Conservation (phyloP, 2,888 invertebrate species). For the Trichogramma dendrolimi region DNA sequence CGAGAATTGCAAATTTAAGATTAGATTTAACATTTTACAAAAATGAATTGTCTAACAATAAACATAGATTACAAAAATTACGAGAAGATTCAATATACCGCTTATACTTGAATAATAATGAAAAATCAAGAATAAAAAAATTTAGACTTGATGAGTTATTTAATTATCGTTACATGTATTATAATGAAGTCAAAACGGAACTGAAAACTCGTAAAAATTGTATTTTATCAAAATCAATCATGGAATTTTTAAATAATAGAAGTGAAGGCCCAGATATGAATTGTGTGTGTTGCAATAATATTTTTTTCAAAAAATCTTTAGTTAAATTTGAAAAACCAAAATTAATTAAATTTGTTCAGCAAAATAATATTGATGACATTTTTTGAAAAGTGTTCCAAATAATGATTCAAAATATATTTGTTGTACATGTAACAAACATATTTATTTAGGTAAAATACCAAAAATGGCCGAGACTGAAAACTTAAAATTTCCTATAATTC, state of each 20-base stretch:
- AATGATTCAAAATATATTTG: conserved; percentile 9
- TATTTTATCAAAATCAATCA: too few relatives aligned
- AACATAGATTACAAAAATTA: too few relatives aligned
- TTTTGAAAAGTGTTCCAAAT: conserved; percentile 8
- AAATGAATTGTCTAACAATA: too few relatives aligned
- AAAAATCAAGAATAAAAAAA: too few relatives aligned
- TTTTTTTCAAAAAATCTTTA: conserved; percentile 9
- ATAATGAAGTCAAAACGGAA: too few relatives aligned
- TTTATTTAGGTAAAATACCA: conserved; percentile 14
- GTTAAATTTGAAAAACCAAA: not conserved
- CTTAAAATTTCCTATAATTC: conserved; percentile 31
- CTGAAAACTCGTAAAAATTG: too few relatives aligned
- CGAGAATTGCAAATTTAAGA: too few relatives aligned
- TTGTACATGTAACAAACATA: conserved; percentile 4
- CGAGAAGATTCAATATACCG: too few relatives aligned
- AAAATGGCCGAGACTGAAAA: conserved; percentile 22
- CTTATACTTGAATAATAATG: too few relatives aligned
- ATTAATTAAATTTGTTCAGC: conserved; percentile 2
- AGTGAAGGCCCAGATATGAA: conserved; percentile 10
- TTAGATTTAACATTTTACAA: too few relatives aligned
- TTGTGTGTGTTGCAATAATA: conserved; percentile 18
- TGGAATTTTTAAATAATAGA: conserved; percentile 5
- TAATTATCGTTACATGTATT: too few relatives aligned
- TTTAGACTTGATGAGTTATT: too few relatives aligned
- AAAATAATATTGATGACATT: not conserved